Evolutionary conservation across 2,797 vertebrate species (phyloP).

Genomic region (Yasuhikotakia modesta): DNA sequence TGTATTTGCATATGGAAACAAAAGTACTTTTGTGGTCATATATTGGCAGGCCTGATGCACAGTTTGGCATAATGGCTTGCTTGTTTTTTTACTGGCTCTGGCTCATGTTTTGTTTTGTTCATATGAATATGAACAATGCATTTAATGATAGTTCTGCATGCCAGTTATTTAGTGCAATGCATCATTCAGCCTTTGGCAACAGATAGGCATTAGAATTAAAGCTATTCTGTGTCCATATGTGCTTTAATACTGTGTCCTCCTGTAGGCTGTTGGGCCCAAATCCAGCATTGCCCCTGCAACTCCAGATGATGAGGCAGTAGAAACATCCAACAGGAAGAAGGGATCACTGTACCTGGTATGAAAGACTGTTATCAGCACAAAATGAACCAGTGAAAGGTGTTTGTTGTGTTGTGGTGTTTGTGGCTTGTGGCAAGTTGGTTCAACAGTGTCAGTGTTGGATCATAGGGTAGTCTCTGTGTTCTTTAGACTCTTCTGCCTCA

Average conservation of each 20-base stretch:
- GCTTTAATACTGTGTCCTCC: constrained; percentile 18
- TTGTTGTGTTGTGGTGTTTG: too few species aligned
- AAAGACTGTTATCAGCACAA: background rate
- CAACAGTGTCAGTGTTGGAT: too few species aligned
- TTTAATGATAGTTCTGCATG: constrained; percentile 18
- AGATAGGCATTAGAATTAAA: constrained; percentile 9
- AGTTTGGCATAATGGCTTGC: constrained; percentile 8
- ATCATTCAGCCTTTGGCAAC: constrained; percentile 22
- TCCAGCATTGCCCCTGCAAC: constrained; percentile 63
- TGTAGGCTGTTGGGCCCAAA: constrained; percentile 72
- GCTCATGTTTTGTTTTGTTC: background rate
- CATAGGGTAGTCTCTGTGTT: too few species aligned
- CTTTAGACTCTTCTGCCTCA: too few species aligned
- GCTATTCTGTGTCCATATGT: background rate
- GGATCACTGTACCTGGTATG: constrained; percentile 74
- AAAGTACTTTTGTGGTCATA: background rate
- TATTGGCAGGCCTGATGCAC: background rate
- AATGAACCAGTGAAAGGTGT: too few species aligned
- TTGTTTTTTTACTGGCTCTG: constrained; percentile 17
- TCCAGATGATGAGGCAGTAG: constrained; percentile 57
- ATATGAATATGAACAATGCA: constrained; percentile 11
- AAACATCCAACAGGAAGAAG: constrained; percentile 55
- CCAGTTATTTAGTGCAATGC: background rate
- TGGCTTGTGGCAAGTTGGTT: too few species aligned
- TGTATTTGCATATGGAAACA: constrained; percentile 2